Percentiles rank a stretch among this genome's conserved stretches.
Evolutionary conservation across 2,113 vertebrate species (phyloP).

Genomic region (Ailuropoda melanoleuca): DNA sequence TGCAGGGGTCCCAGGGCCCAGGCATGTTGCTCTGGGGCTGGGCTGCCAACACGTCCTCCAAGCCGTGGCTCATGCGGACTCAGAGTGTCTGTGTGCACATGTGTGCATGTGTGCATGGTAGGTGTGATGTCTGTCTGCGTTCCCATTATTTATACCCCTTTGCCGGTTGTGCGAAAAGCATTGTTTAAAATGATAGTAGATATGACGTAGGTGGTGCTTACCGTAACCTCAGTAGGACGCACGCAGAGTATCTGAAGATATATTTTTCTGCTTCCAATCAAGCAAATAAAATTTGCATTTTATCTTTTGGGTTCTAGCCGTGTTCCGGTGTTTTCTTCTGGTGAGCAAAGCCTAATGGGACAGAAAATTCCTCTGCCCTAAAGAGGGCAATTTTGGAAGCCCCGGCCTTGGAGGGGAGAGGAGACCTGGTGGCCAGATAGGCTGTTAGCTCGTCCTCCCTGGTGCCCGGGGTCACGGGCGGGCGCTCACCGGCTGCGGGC

Average conservation of each 20-base stretch:
- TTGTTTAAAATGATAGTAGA: background rate
- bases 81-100: background rate
- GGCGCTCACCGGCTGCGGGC: background rate
- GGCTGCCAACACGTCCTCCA: too few species aligned
- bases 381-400: background rate
- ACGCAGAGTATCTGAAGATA: constrained; percentile 42
- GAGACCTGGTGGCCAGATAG: background rate
- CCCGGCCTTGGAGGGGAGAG: background rate
- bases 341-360: background rate
- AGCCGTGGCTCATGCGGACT: background rate
- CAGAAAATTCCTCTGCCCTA: background rate
- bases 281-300: constrained; percentile 11
- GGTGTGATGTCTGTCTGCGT: constrained; percentile 46
- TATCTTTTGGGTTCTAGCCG: constrained; percentile 12
- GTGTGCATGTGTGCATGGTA: background rate
- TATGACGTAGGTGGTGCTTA: background rate
- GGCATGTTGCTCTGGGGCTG: fast-evolving
- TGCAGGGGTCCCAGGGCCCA: background rate
- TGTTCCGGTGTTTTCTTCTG: background rate
- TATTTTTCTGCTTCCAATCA: constrained; percentile 59
- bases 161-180: background rate
- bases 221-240: background rate
- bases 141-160: background rate
- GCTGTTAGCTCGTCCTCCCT: constrained; percentile 1
- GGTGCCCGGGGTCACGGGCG: constrained; percentile 35